Evolutionary conservation across 2,113 vertebrate genomes (phyloP).

Genomic region (Myotis davidii): DNA sequence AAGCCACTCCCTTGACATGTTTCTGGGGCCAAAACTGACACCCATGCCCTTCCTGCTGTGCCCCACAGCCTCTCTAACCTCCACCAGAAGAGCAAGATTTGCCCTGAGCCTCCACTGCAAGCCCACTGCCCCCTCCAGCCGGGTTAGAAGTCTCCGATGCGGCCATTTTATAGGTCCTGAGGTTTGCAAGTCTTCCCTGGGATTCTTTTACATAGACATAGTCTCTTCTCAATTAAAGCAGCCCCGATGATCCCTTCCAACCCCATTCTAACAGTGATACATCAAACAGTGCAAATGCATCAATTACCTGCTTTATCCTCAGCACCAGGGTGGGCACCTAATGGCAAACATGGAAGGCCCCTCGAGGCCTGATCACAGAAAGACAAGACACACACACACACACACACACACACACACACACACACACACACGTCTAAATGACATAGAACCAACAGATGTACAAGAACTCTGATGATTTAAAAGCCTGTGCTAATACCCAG

Average conservation of each 20-base stretch:
- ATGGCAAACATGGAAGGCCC: background rate
- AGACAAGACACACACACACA: too few species aligned
- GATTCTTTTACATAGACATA: background rate
- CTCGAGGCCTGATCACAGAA: background rate
- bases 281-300: background rate
- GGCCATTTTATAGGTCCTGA: background rate
- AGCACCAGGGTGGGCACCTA: background rate
- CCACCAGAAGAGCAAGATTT: background rate
- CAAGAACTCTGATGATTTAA: background rate
- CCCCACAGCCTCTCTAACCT: background rate
- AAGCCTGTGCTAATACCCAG: background rate
- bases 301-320: background rate
- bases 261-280: background rate
- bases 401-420: too few species aligned
- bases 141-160: background rate
- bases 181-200: background rate
- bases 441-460: background rate
- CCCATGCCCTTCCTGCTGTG: accelerated
- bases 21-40: background rate
- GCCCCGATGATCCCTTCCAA: background rate
- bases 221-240: background rate
- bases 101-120: too few species aligned
- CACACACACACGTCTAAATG: accelerated
- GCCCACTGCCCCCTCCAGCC: background rate
- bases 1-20: background rate